These are phyloP conservation scores for Aptenodytes patagonicus DNA, from an alignment of 2,113 vertebrate genomes.

Conservation along the genomic window DNA sequence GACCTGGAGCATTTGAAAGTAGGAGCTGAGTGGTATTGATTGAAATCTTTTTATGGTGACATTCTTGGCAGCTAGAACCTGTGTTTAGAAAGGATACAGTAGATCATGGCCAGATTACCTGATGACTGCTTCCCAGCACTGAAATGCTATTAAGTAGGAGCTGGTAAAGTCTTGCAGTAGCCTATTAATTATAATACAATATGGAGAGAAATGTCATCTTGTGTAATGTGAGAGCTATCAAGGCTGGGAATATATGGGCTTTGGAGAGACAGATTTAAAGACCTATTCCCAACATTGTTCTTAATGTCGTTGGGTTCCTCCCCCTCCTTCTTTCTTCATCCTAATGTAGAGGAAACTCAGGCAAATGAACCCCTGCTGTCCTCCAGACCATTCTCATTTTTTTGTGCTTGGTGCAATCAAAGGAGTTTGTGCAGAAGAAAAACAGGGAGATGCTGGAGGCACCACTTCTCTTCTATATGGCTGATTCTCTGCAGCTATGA, in stretches of 20 bases:
- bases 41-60: constrained; percentile 50
- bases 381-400: not conserved
- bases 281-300: constrained; percentile 34
- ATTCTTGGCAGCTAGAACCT: constrained; percentile 51
- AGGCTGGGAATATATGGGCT: constrained; percentile 20
- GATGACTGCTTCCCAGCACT: constrained; percentile 57
- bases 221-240: constrained; percentile 42
- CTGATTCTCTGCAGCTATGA: not conserved
- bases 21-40: constrained; percentile 43
- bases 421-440: not conserved
- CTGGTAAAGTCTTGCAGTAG: constrained; percentile 58
- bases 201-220: constrained; percentile 50
- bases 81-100: constrained; percentile 42
- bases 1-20: constrained; percentile 37
- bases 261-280: constrained; percentile 44
- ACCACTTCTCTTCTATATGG: rapidly evolving
- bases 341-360: not conserved
- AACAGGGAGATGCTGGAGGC: not conserved
- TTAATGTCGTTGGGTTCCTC: not conserved
- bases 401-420: not conserved
- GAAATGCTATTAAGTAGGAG: constrained; percentile 50
- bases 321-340: not conserved
- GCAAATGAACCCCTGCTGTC: not conserved
- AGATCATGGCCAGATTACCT: constrained; percentile 48
- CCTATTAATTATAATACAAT: constrained; percentile 54